Conservation (phyloP, 2,797 vertebrate species). For the Spheniscus humboldti region DNA sequence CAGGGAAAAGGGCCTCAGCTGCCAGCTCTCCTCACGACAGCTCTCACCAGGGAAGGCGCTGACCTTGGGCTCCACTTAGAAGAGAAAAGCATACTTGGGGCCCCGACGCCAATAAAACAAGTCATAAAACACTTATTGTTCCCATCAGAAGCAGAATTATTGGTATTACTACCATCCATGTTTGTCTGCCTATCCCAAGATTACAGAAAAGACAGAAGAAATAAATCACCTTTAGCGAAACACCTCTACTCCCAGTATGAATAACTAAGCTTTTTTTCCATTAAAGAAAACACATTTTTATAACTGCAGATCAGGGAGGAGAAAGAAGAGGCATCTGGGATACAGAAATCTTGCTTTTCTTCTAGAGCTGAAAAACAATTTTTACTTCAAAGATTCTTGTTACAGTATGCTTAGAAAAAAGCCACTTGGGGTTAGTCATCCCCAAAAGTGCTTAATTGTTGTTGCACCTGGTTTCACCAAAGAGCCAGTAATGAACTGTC, state of each 20-base stretch:
- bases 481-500: background rate
- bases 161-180: background rate
- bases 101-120: background rate
- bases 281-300: background rate
- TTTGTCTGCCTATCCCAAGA: background rate
- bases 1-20: background rate
- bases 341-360: background rate
- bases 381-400: background rate
- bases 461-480: background rate
- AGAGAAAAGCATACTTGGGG: background rate
- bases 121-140: background rate
- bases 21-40: accelerated
- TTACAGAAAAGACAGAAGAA: background rate
- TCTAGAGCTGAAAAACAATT: background rate
- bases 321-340: background rate
- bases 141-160: background rate
- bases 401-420: background rate
- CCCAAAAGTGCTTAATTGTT: background rate
- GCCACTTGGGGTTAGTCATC: background rate
- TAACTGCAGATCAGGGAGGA: background rate
- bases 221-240: background rate
- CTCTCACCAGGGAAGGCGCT: background rate
- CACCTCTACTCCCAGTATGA: background rate
- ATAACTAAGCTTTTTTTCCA: background rate
- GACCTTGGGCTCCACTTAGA: background rate